Evolutionary conservation across 2,797 vertebrate species (phyloP).

Genomic region (Margarornis squamiger): DNA sequence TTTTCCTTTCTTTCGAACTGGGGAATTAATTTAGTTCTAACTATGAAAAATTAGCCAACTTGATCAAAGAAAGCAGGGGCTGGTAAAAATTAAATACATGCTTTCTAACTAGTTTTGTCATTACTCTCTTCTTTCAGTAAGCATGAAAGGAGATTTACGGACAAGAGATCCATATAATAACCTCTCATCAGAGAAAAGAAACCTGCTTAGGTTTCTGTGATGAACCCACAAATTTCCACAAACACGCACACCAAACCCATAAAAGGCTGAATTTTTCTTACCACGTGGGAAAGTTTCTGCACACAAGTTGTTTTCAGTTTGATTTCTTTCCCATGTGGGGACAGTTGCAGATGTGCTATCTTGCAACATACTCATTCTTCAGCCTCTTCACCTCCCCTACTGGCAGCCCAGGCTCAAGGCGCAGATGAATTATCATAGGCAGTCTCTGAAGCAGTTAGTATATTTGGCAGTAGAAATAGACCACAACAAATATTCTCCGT

Average conservation of each 20-base stretch:
- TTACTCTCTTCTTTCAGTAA: neutral
- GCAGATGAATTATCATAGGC: neutral
- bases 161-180: neutral
- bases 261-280: neutral
- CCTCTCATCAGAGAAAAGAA: neutral
- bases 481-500: neutral
- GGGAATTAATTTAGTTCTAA: neutral
- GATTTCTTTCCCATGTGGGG: neutral
- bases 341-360: neutral
- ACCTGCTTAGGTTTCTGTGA: neutral
- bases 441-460: neutral
- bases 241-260: neutral
- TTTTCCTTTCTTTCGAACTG: neutral
- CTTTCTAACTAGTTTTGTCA: neutral
- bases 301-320: neutral
- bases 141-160: neutral
- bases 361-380: neutral
- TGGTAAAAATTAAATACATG: neutral
- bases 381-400: neutral
- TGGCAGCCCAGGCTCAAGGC: neutral
- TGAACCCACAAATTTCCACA: neutral
- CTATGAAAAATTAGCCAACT: neutral
- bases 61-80: neutral
- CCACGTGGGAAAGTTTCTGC: neutral
- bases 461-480: neutral